Base-by-base conservation (phyloP, 2,113 vertebrate species). In the Taurulus bubalis region DNA sequence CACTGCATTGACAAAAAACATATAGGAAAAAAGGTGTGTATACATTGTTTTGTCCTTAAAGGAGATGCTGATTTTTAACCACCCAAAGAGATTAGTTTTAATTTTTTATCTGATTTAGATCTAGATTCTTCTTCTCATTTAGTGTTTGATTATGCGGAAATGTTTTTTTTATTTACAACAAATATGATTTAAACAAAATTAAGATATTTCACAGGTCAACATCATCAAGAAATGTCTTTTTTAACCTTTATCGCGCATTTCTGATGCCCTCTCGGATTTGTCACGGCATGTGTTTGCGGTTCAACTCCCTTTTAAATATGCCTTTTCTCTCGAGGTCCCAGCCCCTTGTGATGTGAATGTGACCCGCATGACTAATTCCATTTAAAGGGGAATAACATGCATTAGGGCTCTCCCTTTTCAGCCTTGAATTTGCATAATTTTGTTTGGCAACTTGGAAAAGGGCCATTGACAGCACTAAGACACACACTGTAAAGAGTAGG, bases 301-400 rank as follows among this genome's bases (percentile, higher is more conserved):
- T 90, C 82, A 91, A 91, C 92, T 91, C 88, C 85, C 86, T 90
- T 94, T 92, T 90, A 92, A 94, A 93, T 86, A 82, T 89, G 82
- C 81, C 90, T 91, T 93, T 89, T 79, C 89, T 90, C 87, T 60
- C 70, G 91, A 90, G 80, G 88, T 92, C 84, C 63, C 78, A 87
- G 86, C 87, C 89, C 67, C 75, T 84, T 68, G 89, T 89, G 91
- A 91, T 91, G 67, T 8, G 47, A 69, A 69, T 53, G 92, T 92
- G 92, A 91, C 90, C 90, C 53, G 90, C 92, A 92, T 93, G 90
- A 93, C 94, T 94, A 94, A 95, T 92, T 87, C 77, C 77, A 89
- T 90, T 93, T 90, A 93, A 93, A 92, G 90, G 83, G 90, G 83
- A 91, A 93, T 91, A 88, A 88, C 82, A 84, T 86, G 91, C 89